Evolutionary conservation across 2,888 invertebrate species (phyloP).

Genomic region (Habrosyne pyritoides): DNA sequence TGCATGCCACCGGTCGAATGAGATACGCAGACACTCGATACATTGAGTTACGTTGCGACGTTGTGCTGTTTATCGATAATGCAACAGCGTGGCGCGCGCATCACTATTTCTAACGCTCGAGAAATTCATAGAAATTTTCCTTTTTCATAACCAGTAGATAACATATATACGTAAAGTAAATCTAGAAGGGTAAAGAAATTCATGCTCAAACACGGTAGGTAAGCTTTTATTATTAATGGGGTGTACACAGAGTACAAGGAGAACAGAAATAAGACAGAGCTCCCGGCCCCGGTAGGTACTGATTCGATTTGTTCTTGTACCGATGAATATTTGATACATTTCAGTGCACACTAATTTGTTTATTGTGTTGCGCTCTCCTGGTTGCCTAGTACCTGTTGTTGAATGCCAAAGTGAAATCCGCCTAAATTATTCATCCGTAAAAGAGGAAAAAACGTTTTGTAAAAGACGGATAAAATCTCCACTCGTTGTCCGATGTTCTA

Average conservation of each 20-base stretch:
- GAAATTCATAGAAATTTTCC: not conserved
- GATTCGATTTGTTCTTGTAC: conserved; percentile 82
- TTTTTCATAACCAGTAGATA: too few species aligned
- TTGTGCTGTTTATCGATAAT: conserved; percentile 21
- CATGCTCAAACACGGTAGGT: conserved; percentile 32
- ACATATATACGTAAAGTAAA: too few species aligned
- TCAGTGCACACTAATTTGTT: conserved; percentile 83
- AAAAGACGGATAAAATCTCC: not conserved
- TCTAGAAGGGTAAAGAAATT: not conserved
- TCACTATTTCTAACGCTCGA: conserved; percentile 26
- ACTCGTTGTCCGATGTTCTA: not conserved
- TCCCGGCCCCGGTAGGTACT: conserved; percentile 59
- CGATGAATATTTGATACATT: conserved; percentile 82
- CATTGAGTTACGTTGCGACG: conserved; percentile 26
- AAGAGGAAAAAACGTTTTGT: conserved; percentile 18
- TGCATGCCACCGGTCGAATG: conserved; percentile 73
- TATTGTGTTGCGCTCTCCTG: conserved; percentile 72
- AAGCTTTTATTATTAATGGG: conserved; percentile 61
- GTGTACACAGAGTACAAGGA: conserved; percentile 45
- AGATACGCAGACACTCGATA: conserved; percentile 64
- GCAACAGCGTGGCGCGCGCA: conserved; percentile 19
- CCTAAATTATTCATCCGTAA: conserved; percentile 36
- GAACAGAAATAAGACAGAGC: conserved; percentile 69
- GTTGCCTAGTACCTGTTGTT: conserved; percentile 38
- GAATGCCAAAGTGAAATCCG: conserved; percentile 49